Percentiles rank a stretch among this genome's conserved stretches.
These are phyloP conservation scores for Listrodromus nycthemerus DNA, from an alignment of 2,888 invertebrate genomes.

Conservation along the genomic window DNA sequence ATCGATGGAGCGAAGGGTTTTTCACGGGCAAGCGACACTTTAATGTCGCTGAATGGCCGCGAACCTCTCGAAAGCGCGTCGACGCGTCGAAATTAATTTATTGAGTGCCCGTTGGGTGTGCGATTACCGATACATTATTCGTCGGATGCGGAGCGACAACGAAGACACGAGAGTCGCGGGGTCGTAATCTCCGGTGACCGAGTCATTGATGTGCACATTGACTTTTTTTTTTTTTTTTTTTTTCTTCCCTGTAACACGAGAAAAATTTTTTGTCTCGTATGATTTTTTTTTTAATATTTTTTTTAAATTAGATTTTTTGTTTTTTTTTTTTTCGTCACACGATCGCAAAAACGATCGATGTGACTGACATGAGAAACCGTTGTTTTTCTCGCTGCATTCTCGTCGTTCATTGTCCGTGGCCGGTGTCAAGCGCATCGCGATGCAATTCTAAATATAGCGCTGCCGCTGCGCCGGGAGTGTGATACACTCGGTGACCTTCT, in stretches of 20 bases:
- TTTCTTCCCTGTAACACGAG: not conserved
- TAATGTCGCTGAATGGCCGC: conserved; percentile 34
- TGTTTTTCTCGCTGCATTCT: conserved; percentile 22
- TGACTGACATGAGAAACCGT: not conserved
- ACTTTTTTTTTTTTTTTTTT: conserved; percentile 16
- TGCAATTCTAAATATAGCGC: conserved; percentile 74
- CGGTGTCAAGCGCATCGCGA: conserved; percentile 57
- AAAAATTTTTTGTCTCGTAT: not conserved
- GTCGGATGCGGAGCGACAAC: conserved; percentile 5
- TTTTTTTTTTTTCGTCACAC: not conserved
- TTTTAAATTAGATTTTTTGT: not conserved
- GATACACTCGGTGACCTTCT: conserved; percentile 74
- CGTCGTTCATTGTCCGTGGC: conserved; percentile 41
- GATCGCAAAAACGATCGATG: not conserved
- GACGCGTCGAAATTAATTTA: conserved; percentile 43
- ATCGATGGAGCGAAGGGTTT: not conserved
- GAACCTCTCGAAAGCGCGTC: conserved; percentile 44
- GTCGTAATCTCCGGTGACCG: conserved; percentile 55
- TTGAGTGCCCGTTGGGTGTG: conserved; percentile 40
- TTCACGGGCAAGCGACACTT: conserved; percentile 18
- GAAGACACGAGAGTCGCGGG: conserved; percentile 34
- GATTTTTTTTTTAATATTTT: not conserved
- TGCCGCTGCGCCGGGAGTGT: conserved; percentile 44
- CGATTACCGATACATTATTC: conserved; percentile 62
- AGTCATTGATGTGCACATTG: conserved; percentile 32